These are phyloP conservation scores for Episyrphus balteatus DNA, from an alignment of 1,140 invertebrate species.

Conservation along the genomic window DNA sequence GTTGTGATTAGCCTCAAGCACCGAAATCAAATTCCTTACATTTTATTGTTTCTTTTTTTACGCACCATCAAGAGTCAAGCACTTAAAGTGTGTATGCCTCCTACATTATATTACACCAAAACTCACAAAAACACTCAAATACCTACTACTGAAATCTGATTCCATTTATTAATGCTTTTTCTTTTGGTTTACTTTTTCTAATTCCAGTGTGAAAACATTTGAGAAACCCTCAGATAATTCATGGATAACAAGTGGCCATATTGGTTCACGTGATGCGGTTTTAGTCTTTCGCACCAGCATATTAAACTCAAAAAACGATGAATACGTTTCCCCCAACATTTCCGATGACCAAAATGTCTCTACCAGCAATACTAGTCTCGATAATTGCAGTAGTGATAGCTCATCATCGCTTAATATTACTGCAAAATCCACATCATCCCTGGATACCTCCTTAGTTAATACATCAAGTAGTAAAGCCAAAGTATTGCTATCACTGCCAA, in stretches of 20 bases:
- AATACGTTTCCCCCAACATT: constrained; percentile 4
- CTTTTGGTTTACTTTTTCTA: no score
- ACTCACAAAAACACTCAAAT: neutral
- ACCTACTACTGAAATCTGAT: neutral
- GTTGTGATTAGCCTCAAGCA: no score
- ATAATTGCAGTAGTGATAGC: neutral
- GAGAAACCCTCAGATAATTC: constrained; percentile 13
- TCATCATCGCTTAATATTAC: neutral
- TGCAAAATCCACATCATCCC: neutral
- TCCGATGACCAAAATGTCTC: neutral
- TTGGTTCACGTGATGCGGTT: constrained; percentile 31
- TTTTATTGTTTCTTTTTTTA: no score
- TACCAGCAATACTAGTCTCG: neutral
- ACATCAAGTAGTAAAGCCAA: neutral
- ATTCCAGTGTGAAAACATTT: constrained; percentile 1
- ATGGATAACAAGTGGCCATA: constrained; percentile 32
- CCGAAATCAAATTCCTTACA: no score
- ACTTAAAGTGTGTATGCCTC: no score
- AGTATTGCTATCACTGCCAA: neutral
- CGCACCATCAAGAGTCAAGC: no score
- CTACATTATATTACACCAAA: no score
- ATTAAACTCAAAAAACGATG: constrained; percentile 22
- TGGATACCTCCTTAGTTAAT: neutral
- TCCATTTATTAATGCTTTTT: no score
- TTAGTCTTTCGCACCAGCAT: constrained; percentile 29